Base-by-base conservation (phyloP, 1,140 invertebrate genomes). In the Hydropsyche tenuis region DNA sequence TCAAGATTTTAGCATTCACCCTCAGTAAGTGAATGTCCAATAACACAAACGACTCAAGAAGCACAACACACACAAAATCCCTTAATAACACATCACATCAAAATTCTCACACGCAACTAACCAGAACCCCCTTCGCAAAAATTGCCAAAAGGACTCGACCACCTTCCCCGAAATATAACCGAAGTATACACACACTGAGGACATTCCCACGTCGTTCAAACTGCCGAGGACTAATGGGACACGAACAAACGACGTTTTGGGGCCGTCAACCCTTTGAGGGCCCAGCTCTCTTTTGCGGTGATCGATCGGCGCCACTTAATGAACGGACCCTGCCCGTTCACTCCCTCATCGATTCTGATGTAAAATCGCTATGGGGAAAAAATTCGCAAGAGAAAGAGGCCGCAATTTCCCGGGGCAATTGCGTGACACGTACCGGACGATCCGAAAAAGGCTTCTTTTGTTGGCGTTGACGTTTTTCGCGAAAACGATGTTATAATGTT, bases 261-360 rank as follows among this genome's bases (percentile, higher is more conserved):
- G 9, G 9, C 30, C 30, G 63, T 43, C 42, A 66, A 22, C 63
- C 63, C 63, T 45, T 66, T 45, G 56, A 25, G 56, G 1, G 56
- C 56, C 22, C 30, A 37, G 3, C 30, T 4, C 30, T 9, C 30
- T 37, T 37, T 37, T 9, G 30, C 16, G 43, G 3, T 68, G 65
- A 68, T 68, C 65, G 65, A 68, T 68, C 20, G 65, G 22, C 42
- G 65, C n/a, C 25, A 22, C 23, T 18, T 68, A 68, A 68, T 48
- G 65, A 68, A 68, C 43, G 30, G 9, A 37, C 9, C 30, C 30
- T 3, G 30, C 9, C 30, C n/a, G n/a, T n/a, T n/a, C n/a, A n/a
- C n/a, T n/a, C n/a, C n/a, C n/a, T n/a, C n/a, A 22, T 14, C 65
- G 1, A 48, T 68, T 68, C 22, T 25, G 22, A 68, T 46, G 45